Conservation (phyloP, 2,888 invertebrate genomes). For the Acrocera orbiculus region DNA sequence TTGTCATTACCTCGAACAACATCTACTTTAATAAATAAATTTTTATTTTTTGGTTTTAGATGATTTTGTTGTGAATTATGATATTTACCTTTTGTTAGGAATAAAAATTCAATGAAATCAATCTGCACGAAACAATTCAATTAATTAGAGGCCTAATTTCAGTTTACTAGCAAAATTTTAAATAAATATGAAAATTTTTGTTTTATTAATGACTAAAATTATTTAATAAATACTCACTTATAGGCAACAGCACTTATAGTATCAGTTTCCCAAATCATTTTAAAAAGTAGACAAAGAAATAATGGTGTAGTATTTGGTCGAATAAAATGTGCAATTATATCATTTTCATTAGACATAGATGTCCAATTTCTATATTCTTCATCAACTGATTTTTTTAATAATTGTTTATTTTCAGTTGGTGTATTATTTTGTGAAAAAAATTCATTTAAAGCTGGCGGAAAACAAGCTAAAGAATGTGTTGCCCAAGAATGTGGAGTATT, state of each 20-base stretch:
- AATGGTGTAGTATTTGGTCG: slow-evolving; percentile 81
- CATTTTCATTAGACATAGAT: slow-evolving; percentile 92
- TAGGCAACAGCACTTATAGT: slow-evolving; percentile 88
- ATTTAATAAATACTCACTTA: slow-evolving; percentile 41
- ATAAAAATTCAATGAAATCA: no score
- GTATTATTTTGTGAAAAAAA: slow-evolving; percentile 76
- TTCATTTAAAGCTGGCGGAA: slow-evolving; percentile 74
- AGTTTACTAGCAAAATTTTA: no score
- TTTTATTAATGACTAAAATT: no score
- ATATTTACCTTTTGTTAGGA: no score
- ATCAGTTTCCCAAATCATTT: slow-evolving; percentile 88
- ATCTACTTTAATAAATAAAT: no score
- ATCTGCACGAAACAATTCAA: no score
- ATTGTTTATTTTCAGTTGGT: slow-evolving; percentile 76
- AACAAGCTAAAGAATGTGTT: slow-evolving; percentile 77
- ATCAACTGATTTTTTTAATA: slow-evolving; percentile 80
- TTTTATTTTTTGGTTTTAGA: no score
- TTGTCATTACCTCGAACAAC: no score
- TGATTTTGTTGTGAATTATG: no score
- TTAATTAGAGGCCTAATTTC: no score
- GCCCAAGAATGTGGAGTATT: slow-evolving; percentile 95
- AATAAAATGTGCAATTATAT: slow-evolving; percentile 89
- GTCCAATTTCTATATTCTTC: slow-evolving; percentile 94
- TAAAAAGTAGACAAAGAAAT: slow-evolving; percentile 86
- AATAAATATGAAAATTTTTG: no score